These are phyloP conservation scores for Etheostoma nigrum DNA, from an alignment of 2,797 vertebrate genomes.

Conservation along the genomic window DNA sequence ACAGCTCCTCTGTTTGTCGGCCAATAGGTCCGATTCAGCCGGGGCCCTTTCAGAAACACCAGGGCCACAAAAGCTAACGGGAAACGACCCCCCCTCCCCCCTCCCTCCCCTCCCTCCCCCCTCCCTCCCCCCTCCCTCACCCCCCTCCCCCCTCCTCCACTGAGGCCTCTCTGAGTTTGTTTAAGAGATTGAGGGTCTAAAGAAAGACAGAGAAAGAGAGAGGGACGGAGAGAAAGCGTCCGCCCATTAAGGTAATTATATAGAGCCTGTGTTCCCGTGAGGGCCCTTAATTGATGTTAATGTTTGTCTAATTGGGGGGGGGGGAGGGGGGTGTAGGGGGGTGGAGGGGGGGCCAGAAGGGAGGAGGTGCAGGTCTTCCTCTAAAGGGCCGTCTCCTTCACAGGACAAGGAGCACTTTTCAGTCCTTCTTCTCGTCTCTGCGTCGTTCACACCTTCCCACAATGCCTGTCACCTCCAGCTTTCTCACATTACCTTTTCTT, in stretches of 20 bases:
- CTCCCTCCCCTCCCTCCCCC: conserved; percentile 9
- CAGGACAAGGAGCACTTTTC: conserved; percentile 91
- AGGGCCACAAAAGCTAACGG: conserved; percentile 76
- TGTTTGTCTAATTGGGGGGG: conserved; percentile 99
- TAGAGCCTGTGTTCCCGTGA: conserved; percentile 99
- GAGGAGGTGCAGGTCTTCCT: conserved; percentile 90
- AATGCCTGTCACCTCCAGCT: conserved; percentile 95
- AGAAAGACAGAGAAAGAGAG: conserved; percentile 78
- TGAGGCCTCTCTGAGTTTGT: conserved; percentile 91
- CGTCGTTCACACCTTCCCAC: conserved; percentile 86
- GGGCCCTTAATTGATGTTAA: conserved; percentile 99
- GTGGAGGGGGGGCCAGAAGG: conserved; percentile 70
- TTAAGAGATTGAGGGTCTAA: conserved; percentile 98
- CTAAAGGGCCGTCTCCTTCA: conserved; percentile 68
- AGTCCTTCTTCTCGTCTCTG: conserved; percentile 80
- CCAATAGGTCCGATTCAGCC: conserved; percentile 77
- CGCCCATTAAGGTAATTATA: conserved; percentile 99
- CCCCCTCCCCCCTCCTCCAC: conserved; percentile 37
- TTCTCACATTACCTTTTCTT: conserved; percentile 91
- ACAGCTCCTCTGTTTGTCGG: conserved; percentile 79
- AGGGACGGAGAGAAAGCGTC: conserved; percentile 93
- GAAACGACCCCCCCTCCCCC: conserved; percentile 50
- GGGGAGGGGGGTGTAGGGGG: conserved; percentile 91
- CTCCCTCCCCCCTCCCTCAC: conserved; percentile 22
- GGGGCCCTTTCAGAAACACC: conserved; percentile 63